Evolutionary conservation across 2,113 vertebrate species (phyloP), one percentile per base, ranked within the genome.

Genomic region (Larimichthys crocea): DNA sequence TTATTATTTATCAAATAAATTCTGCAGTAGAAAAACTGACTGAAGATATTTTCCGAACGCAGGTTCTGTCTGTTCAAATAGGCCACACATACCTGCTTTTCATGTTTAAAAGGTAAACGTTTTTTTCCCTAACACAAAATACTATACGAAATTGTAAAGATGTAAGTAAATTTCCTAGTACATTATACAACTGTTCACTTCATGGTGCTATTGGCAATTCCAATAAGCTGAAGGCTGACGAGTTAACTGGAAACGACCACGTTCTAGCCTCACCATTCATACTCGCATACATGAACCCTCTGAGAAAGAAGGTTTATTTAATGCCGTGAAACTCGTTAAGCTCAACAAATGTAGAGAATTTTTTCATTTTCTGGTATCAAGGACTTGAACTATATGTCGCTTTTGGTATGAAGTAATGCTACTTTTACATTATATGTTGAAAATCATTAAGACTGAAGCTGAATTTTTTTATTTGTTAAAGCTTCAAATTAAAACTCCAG

Each of bases 261-360:
- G 4, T 44, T 75, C 31, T 76, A 44, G 80, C 64, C 59, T 72
- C 20, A 62, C 8, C 53, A 31, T 60, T 87, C 46, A 80, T 31
- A n/a, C 10, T 11, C 24, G 69, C 31, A 20, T 12, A 35, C 46
- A 69, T 19, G 20, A 15, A 5, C 19, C 31, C 44, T 62, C 4
- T 44, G 26, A 20, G 52, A 72, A 56, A 46, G 70, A 44, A 10
- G 40, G 24, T 52, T 78, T 40, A 50, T 71, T n/a, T 68, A 29
- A 63, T 35, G 49, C 16, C 10, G 40, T 65, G 22, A 57, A 65
- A 20, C 12, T 59, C 17, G 49, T 70, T 56, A 52, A 64, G 5
- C 19, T 69, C 16, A 64, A 70, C 24, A 80, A 68, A 80, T 68
- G 12, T 15, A 53, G 44, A 76, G 56, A 79, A 73, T 50, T 48